Evolutionary conservation across 2,888 invertebrate species (phyloP).

Genomic region (Ferrisia virgata): DNA sequence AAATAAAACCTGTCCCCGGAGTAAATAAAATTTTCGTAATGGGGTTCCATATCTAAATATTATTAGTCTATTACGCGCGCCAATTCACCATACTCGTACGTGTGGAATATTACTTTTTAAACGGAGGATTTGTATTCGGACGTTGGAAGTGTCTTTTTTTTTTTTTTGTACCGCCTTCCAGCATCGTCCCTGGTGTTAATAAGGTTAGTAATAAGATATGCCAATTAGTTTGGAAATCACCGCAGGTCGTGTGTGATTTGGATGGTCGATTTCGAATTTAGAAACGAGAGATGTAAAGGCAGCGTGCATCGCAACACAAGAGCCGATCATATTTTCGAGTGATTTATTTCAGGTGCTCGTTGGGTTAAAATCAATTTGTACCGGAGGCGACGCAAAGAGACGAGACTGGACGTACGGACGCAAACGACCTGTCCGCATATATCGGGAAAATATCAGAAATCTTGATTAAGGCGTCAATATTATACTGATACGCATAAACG

Average conservation of each 20-base stretch:
- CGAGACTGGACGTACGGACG: no score
- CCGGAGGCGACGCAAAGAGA: not conserved
- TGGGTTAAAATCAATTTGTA: not conserved
- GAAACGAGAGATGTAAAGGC: not conserved
- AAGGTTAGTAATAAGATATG: slow-evolving; percentile 1
- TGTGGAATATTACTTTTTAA: not conserved
- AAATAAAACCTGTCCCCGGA: not conserved
- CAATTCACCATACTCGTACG: no score
- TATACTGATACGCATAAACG: no score
- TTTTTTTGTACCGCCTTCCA: not conserved
- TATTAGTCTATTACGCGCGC: not conserved
- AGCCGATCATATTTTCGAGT: not conserved
- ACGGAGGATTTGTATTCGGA: not conserved
- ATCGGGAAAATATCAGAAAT: not conserved
- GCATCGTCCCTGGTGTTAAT: not conserved
- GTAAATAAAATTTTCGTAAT: slow-evolving; percentile 17
- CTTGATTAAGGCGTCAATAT: slow-evolving; percentile 2
- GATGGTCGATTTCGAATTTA: not conserved
- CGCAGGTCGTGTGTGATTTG: not conserved
- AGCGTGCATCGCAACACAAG: not conserved
- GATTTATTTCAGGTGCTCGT: not conserved
- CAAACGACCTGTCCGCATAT: not conserved
- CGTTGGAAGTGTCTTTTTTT: not conserved
- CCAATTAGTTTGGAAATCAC: slow-evolving; percentile 6
- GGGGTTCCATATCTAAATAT: not conserved